Conservation (phyloP, 1,140 invertebrate species). For the Nephila pilipes region DNA sequence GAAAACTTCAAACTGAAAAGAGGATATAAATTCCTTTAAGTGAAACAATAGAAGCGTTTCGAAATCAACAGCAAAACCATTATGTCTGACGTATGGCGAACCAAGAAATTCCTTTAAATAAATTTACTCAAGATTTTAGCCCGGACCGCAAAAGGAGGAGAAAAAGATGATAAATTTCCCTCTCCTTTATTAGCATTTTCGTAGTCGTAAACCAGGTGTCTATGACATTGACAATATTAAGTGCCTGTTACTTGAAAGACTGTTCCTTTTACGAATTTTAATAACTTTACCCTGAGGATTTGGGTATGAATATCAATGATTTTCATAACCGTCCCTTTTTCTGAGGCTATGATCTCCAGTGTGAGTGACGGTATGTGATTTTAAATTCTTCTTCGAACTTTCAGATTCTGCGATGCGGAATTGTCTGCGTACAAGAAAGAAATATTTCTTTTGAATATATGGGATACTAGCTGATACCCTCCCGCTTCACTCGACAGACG, state of each 20-base stretch:
- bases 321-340: background rate
- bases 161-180: background rate
- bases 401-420: too few species aligned
- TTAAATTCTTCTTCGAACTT: too few species aligned
- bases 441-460: background rate
- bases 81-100: background rate
- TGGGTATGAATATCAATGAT: background rate
- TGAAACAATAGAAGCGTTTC: background rate
- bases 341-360: background rate
- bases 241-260: background rate
- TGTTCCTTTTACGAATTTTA: background rate
- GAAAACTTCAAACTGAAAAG: background rate
- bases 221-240: conserved; percentile 31
- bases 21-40: background rate
- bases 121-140: conserved; percentile 2
- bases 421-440: too few species aligned
- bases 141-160: background rate
- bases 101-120: conserved; percentile 13
- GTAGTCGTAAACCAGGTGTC: conserved; percentile 22
- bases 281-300: background rate
- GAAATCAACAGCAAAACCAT: background rate
- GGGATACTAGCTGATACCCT: too few species aligned
- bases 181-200: background rate
- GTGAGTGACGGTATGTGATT: background rate
- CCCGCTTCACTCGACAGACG: too few species aligned